A percentile compares a stretch with the other conserved stretches of the same genome.
Conservation (phyloP, 2,888 invertebrate species). For the Rhamnusium bicolor region DNA sequence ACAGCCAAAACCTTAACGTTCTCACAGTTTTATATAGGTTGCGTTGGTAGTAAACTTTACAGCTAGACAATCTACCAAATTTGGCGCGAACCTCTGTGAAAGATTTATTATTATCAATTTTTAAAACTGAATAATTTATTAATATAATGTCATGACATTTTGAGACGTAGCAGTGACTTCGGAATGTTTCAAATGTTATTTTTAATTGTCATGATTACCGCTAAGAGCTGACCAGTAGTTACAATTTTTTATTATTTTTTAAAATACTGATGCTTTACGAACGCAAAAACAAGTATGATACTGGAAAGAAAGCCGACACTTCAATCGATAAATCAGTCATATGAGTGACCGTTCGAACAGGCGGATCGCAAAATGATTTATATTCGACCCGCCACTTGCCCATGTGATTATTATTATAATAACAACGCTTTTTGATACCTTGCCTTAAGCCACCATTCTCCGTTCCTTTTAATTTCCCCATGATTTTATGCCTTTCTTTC, state of each 20-base stretch:
- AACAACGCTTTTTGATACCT: conserved; percentile 68
- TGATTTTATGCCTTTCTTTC: conserved; percentile 3
- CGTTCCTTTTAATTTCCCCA: conserved; percentile 41
- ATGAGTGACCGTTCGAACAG: conserved; percentile 68
- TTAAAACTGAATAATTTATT: neutral
- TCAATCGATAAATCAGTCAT: conserved; percentile 70
- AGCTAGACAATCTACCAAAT: neutral
- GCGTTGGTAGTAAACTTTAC: neutral
- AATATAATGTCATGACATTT: neutral
- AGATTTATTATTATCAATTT: no score
- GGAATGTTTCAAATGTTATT: neutral
- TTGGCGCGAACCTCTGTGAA: neutral
- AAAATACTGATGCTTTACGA: conserved; percentile 42
- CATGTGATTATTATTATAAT: conserved; percentile 71
- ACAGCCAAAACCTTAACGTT: neutral
- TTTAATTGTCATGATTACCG: neutral
- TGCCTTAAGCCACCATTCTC: conserved; percentile 62
- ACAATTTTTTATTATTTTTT: conserved; percentile 18
- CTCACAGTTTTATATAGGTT: neutral
- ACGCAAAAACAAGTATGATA: conserved; percentile 47
- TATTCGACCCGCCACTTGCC: conserved; percentile 67
- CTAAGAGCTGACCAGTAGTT: neutral
- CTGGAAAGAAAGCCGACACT: conserved; percentile 62
- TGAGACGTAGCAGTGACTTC: neutral
- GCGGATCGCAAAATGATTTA: conserved; percentile 71